Conservation (phyloP, 2,888 invertebrate genomes). For the Falcaria lacertinaria region DNA sequence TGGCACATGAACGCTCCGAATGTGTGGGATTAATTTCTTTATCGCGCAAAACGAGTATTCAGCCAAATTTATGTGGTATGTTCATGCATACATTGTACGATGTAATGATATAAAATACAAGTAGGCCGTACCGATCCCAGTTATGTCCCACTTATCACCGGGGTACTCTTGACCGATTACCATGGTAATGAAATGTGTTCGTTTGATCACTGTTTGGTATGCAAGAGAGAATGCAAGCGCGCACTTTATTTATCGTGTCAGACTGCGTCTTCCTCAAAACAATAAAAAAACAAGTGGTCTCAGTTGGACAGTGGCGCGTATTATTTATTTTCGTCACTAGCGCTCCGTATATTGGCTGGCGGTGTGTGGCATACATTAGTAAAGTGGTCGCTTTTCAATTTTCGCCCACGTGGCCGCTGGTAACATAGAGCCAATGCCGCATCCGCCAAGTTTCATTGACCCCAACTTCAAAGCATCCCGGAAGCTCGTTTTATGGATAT, state of each 20-base stretch:
- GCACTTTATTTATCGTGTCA: conserved; percentile 10
- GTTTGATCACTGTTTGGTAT: conserved; percentile 13
- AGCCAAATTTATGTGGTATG: not conserved
- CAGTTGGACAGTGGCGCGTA: conserved; percentile 19
- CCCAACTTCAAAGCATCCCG: conserved; percentile 17
- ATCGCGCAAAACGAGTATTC: not conserved
- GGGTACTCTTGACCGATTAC: conserved; percentile 24
- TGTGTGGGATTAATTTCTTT: not conserved
- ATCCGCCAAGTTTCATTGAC: conserved; percentile 41
- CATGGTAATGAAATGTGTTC: conserved; percentile 17
- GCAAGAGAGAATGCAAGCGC: conserved; percentile 16
- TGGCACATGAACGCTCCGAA: not conserved
- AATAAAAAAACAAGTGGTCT: conserved; percentile 12
- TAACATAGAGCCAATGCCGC: conserved; percentile 25
- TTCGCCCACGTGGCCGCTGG: conserved; percentile 17
- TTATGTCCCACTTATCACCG: no score
- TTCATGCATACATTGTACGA: no score
- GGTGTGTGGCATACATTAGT: conserved; percentile 2
- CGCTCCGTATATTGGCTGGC: conserved; percentile 14
- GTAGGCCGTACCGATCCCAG: no score
- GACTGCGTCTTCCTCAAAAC: conserved; percentile 13
- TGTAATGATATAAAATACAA: no score
- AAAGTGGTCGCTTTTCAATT: conserved; percentile 12
- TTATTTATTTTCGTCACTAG: conserved; percentile 31
- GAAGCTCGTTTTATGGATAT: conserved; percentile 31